These are phyloP conservation scores for Tonatia bakeri DNA, from an alignment of 2,113 vertebrate genomes.

Conservation along the genomic window DNA sequence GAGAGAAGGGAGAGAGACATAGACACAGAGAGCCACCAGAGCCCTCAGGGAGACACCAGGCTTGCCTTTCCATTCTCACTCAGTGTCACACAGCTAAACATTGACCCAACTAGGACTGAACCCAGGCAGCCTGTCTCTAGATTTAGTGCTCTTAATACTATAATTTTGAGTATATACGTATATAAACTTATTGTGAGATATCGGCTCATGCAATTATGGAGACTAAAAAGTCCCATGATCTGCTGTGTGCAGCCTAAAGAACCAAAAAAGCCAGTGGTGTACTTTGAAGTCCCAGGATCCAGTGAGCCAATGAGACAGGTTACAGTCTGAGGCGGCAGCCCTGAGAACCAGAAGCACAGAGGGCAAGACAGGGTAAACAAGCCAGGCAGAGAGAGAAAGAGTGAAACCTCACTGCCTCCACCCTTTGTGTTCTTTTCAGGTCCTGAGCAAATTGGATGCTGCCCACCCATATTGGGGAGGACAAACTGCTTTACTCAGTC, in stretches of 20 bases:
- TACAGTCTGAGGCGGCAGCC: not conserved
- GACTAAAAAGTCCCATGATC: not conserved
- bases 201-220: not conserved
- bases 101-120: not conserved
- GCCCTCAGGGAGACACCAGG: not conserved
- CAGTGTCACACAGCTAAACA: fast-evolving
- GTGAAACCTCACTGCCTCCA: not conserved
- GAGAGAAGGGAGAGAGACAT: not conserved
- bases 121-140: not conserved
- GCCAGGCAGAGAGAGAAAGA: not conserved
- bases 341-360: not conserved
- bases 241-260: not conserved
- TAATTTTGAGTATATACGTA: not conserved
- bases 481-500: not conserved
- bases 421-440: not conserved
- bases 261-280: not conserved
- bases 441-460: not conserved
- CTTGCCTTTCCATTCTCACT: not conserved
- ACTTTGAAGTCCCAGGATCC: not conserved
- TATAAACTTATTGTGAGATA: not conserved
- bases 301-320: not conserved
- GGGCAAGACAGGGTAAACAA: not conserved
- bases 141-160: not conserved
- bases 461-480: not conserved
- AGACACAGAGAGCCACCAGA: too few species aligned